Conservation (phyloP, 2,113 vertebrate species). For the Pungitius pungitius region DNA sequence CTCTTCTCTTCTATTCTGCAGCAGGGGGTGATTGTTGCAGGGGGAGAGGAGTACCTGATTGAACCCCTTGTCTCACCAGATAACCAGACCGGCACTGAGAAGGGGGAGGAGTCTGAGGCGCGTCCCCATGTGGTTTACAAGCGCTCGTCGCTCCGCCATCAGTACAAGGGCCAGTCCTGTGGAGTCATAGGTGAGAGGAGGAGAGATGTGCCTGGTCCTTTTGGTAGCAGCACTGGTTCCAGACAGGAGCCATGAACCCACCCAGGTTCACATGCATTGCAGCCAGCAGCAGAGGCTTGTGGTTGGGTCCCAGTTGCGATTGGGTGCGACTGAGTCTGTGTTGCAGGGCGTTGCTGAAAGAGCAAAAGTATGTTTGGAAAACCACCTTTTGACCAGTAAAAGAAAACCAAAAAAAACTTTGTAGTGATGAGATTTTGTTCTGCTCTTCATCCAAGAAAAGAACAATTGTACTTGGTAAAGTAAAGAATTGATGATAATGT, state of each 20-base stretch:
- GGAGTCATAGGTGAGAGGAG: conserved; percentile 90
- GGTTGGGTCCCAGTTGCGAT: conserved; percentile 50
- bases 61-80: conserved; percentile 88
- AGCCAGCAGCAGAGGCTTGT: conserved; percentile 48
- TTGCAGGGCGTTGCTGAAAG: conserved; percentile 52
- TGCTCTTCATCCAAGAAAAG: neutral
- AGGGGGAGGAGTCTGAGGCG: conserved; percentile 81
- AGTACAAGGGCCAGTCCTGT: conserved; percentile 95
- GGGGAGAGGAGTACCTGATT: conserved; percentile 96
- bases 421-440: neutral
- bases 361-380: conserved; percentile 43
- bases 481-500: neutral
- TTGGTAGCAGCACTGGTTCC: conserved; percentile 23
- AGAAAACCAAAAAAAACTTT: conserved; percentile 18
- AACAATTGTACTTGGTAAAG: neutral
- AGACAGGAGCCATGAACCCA: conserved; percentile 21
- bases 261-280: conserved; percentile 14
- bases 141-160: conserved; percentile 92
- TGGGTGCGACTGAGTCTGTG: conserved; percentile 49
- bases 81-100: conserved; percentile 78
- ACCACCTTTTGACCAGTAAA: conserved; percentile 18
- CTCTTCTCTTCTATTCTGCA: conserved; percentile 66
- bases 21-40: conserved; percentile 96
- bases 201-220: conserved; percentile 31
- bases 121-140: conserved; percentile 98